phyloP scores from a whole-genome alignment of 2,113 vertebrate genomes.

The Hippocampus barbouri region DNA sequence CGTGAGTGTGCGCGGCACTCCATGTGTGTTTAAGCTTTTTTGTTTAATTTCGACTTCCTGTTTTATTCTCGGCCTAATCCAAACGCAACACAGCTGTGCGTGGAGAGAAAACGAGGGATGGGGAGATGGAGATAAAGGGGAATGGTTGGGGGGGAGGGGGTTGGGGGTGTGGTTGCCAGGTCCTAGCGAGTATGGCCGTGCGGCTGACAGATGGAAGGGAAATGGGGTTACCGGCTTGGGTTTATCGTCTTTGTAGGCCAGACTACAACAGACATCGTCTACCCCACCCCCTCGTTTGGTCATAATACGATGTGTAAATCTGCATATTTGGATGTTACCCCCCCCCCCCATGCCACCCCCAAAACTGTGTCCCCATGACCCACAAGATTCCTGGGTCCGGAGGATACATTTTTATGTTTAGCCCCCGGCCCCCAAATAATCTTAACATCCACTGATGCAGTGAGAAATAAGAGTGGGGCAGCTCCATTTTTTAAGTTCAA shows the following conservation, averaged over 20 bases:
- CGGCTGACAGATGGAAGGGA: constrained; percentile 70
- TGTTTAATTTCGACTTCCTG: constrained; percentile 82
- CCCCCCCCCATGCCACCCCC: background rate
- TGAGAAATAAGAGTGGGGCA: background rate
- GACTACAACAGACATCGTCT: constrained; percentile 41
- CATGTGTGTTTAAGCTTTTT: constrained; percentile 65
- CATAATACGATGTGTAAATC: constrained; percentile 59
- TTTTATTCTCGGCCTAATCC: constrained; percentile 80
- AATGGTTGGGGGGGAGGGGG: background rate
- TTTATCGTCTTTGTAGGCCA: constrained; percentile 66
- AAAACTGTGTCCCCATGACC: background rate
- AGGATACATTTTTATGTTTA: background rate
- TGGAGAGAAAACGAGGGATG: constrained; percentile 58
- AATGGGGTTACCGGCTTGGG: constrained; percentile 68
- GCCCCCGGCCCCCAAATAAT: background rate
- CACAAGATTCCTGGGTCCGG: background rate
- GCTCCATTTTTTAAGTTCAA: no score
- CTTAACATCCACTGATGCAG: background rate
- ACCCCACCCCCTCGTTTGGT: constrained; percentile 26
- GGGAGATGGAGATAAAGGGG: background rate
- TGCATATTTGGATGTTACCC: constrained; percentile 37
- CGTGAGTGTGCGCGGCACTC: background rate
- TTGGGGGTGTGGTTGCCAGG: constrained; percentile 53
- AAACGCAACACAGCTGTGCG: constrained; percentile 80
- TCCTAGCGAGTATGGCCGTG: constrained; percentile 62